A percentile compares a stretch with the other conserved stretches of the same genome.
These are phyloP conservation scores for Rhinella marina DNA, from an alignment of 2,797 vertebrate species.

Conservation along the genomic window DNA sequence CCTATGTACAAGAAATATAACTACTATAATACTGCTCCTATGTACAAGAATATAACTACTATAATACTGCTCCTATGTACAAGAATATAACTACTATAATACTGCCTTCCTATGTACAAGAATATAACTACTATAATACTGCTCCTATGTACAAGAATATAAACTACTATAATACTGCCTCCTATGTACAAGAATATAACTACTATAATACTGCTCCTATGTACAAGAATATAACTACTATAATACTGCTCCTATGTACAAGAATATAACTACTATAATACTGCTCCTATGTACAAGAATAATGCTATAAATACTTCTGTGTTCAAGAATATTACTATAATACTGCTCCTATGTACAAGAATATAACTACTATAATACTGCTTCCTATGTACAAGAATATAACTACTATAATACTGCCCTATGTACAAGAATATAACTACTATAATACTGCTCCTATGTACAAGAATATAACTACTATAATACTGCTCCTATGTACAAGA, in stretches of 20 bases:
- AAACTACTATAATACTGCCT: constrained; percentile 1
- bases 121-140: constrained; percentile 14
- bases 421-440: too few species aligned
- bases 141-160: constrained; percentile 5
- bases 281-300: background rate
- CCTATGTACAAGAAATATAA: too few species aligned
- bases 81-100: constrained; percentile 11
- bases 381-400: too few species aligned
- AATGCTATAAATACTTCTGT: background rate
- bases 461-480: too few species aligned
- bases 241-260: background rate
- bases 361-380: too few species aligned
- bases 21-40: background rate
- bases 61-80: background rate
- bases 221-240: constrained; percentile 7
- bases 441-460: too few species aligned
- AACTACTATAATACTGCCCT: background rate
- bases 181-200: background rate
- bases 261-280: constrained; percentile 15
- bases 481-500: too few species aligned
- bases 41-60: background rate
- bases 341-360: too few species aligned
- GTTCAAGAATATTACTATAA: background rate
- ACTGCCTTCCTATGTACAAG: constrained; percentile 2
- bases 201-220: constrained; percentile 3